Conservation (phyloP, 2,797 vertebrate species). For the Myotis myotis region DNA sequence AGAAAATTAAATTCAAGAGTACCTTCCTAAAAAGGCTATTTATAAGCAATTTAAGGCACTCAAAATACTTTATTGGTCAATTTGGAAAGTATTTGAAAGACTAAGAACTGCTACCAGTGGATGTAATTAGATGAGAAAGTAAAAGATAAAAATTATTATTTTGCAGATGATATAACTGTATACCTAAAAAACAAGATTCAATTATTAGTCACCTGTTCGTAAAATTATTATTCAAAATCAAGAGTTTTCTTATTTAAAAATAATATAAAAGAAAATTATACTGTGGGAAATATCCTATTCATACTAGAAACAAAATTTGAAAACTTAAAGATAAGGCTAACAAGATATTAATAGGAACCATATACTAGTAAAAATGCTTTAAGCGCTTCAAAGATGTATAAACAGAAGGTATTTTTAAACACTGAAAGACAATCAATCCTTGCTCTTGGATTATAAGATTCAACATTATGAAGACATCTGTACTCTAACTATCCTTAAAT, state of each 20-base stretch:
- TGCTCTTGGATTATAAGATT: conserved; percentile 11
- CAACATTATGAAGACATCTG: neutral
- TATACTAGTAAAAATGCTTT: neutral
- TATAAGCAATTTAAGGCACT: conserved; percentile 44
- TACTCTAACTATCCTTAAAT: neutral
- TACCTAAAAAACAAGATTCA: neutral
- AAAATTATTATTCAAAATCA: conserved; percentile 48
- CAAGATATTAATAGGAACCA: conserved; percentile 21
- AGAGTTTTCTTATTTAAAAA: conserved; percentile 5
- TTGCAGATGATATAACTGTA: neutral
- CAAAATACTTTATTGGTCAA: conserved; percentile 7
- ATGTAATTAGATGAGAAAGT: neutral
- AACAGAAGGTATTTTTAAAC: conserved; percentile 34
- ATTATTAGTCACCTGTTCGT: neutral
- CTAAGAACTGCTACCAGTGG: neutral
- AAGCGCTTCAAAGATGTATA: neutral
- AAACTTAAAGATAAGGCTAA: neutral
- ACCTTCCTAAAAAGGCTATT: neutral
- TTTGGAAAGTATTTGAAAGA: conserved; percentile 32
- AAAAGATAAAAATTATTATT: conserved; percentile 13
- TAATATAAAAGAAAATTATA: neutral
- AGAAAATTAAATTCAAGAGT: conserved; percentile 46
- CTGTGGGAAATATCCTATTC: neutral
- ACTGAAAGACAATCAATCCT: neutral
- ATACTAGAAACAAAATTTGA: conserved; percentile 1